phyloP scores from a whole-genome alignment of 2,797 vertebrate species.

The Cyprinella venusta region DNA sequence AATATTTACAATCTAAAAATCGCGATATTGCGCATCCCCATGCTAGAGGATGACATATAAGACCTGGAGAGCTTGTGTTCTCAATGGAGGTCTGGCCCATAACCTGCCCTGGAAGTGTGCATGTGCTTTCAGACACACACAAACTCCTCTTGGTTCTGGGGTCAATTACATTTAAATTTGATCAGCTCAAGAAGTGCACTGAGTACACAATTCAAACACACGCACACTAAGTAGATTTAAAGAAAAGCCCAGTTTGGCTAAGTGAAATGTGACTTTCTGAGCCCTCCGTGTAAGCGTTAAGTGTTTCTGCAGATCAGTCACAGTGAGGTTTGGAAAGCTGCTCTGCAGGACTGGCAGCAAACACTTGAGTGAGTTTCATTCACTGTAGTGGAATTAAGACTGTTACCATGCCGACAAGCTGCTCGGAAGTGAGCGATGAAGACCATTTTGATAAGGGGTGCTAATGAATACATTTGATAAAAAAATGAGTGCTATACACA shows the following conservation, averaged over 20 bases:
- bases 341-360: background rate
- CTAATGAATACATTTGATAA: slow-evolving; percentile 45
- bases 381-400: slow-evolving; percentile 5
- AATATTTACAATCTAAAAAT: background rate
- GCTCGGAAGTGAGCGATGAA: slow-evolving; percentile 1
- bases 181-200: slow-evolving; percentile 15
- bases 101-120: background rate
- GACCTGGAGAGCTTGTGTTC: slow-evolving; percentile 8
- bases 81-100: background rate
- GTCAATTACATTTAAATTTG: slow-evolving; percentile 39
- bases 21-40: background rate
- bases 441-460: slow-evolving; percentile 11
- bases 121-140: background rate
- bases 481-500: background rate
- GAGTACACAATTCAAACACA: slow-evolving; percentile 6
- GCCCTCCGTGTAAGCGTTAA: background rate
- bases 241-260: background rate
- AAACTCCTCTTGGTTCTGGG: slow-evolving; percentile 18
- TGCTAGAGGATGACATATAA: slow-evolving; percentile 9
- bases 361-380: slow-evolving; percentile 16
- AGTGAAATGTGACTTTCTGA: slow-evolving; percentile 10
- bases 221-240: background rate
- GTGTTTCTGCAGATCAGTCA: background rate
- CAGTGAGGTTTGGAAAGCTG: background rate
- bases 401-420: slow-evolving; percentile 28